phyloP scores from a whole-genome alignment of 1,140 invertebrate genomes.

The Lasaia peninsularis region DNA sequence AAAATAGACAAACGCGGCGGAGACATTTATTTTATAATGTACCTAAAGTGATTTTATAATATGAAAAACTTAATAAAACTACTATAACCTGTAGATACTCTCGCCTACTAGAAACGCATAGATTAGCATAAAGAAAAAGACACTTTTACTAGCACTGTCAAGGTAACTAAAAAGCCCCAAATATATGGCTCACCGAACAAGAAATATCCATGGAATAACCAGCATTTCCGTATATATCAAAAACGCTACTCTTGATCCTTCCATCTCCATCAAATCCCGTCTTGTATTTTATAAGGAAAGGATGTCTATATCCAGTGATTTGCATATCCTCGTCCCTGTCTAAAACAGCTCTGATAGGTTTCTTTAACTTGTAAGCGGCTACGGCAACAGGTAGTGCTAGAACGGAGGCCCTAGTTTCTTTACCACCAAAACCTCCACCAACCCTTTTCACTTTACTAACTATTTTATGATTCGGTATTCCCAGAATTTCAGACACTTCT shows the following conservation, averaged over 20 bases:
- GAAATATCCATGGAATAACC: slow-evolving; percentile 86
- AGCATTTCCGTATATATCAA: slow-evolving; percentile 83
- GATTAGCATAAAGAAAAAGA: too few species aligned
- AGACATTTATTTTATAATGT: too few species aligned
- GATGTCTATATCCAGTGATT: slow-evolving; percentile 86
- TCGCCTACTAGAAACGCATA: too few species aligned
- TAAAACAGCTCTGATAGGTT: too few species aligned
- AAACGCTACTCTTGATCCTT: slow-evolving; percentile 78
- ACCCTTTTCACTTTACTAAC: slow-evolving; percentile 84
- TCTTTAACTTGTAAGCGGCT: slow-evolving; percentile 82
- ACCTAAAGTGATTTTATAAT: too few species aligned
- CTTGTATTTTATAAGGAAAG: slow-evolving; percentile 87
- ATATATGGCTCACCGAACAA: slow-evolving; percentile 68
- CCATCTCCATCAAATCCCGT: slow-evolving; percentile 83
- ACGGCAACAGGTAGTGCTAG: slow-evolving; percentile 77
- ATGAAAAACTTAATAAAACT: too few species aligned
- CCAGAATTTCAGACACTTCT: slow-evolving; percentile 79
- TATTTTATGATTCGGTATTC: slow-evolving; percentile 83
- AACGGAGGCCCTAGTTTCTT: slow-evolving; percentile 82
- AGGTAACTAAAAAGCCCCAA: too few species aligned
- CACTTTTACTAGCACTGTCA: too few species aligned
- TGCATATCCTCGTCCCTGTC: slow-evolving; percentile 94
- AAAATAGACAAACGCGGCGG: too few species aligned
- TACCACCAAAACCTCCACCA: slow-evolving; percentile 92
- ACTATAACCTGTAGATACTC: too few species aligned